Evolutionary conservation across 1,140 invertebrate genomes (phyloP).

Genomic region (Pseudoatta argentina): DNA sequence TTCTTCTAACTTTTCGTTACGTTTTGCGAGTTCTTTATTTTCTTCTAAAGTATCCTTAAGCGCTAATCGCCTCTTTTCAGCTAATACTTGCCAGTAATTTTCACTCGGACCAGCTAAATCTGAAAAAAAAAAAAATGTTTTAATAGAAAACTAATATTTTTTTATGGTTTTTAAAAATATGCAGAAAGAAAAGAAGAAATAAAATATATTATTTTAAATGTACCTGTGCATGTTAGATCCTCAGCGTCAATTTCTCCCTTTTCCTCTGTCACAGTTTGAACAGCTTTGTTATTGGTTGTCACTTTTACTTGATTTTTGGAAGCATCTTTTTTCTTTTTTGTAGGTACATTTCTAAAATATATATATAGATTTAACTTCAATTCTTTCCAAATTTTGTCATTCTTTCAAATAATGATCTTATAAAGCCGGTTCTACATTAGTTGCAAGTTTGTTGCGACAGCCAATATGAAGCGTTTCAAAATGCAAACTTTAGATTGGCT

Average conservation of each 20-base stretch:
- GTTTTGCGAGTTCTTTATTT: slow-evolving; percentile 86
- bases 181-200: slow-evolving; percentile 11
- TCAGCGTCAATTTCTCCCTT: slow-evolving; percentile 86
- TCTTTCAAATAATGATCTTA: background rate
- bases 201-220: slow-evolving; percentile 18
- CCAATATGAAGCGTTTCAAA: too few species aligned
- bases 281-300: slow-evolving; percentile 85
- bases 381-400: background rate
- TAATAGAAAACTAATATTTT: background rate
- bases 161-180: background rate
- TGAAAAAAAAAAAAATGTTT: background rate
- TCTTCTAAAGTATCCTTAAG: slow-evolving; percentile 89
- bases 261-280: slow-evolving; percentile 86
- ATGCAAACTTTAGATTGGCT: too few species aligned
- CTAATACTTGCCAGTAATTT: slow-evolving; percentile 90
- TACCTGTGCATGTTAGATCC: slow-evolving; percentile 88
- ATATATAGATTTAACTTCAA: background rate
- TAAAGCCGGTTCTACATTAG: background rate
- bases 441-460: too few species aligned
- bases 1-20: slow-evolving; percentile 88
- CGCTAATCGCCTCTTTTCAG: slow-evolving; percentile 89
- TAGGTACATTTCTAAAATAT: slow-evolving; percentile 73
- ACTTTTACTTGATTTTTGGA: slow-evolving; percentile 79
- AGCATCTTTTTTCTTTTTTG: slow-evolving; percentile 66
- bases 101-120: slow-evolving; percentile 87